These are phyloP conservation scores for Amphimallon solstitiale DNA, from an alignment of 2,888 invertebrate genomes.

Conservation along the genomic window DNA sequence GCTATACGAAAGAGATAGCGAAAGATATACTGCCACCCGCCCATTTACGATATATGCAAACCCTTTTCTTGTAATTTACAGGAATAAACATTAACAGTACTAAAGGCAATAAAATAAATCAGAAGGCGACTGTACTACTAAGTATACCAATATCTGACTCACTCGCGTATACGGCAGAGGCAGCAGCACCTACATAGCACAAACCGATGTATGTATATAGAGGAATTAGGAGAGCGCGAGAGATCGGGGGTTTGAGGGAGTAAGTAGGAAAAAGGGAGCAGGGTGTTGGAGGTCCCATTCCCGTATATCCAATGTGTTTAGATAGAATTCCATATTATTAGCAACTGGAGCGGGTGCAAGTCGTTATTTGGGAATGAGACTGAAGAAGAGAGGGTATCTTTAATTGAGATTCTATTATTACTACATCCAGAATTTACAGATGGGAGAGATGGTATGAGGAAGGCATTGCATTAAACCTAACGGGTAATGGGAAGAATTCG, in stretches of 20 bases:
- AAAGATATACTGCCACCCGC: conserved; percentile 23
- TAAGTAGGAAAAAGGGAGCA: too few species aligned
- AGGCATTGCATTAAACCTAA: too few species aligned
- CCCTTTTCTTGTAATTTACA: conserved; percentile 69
- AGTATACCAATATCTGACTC: conserved; percentile 51
- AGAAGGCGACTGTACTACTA: conserved; percentile 54
- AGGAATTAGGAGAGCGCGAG: neutral
- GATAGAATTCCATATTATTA: too few species aligned
- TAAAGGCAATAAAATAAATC: conserved; percentile 70
- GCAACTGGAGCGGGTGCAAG: neutral
- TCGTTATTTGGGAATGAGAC: neutral
- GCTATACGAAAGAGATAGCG: conserved; percentile 9
- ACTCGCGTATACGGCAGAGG: neutral
- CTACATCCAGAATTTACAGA: conserved; percentile 16
- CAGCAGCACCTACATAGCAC: conserved; percentile 52
- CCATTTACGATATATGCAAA: conserved; percentile 59
- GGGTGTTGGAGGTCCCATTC: too few species aligned
- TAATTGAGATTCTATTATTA: conserved; percentile 32
- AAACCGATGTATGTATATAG: conserved; percentile 35
- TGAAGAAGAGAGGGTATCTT: neutral
- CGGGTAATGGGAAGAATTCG: too few species aligned
- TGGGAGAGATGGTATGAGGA: too few species aligned
- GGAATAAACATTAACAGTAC: conserved; percentile 70
- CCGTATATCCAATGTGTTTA: too few species aligned
- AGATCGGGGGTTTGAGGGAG: neutral